phyloP scores from a whole-genome alignment of 2,113 vertebrate genomes.

The Loxodonta africana region DNA sequence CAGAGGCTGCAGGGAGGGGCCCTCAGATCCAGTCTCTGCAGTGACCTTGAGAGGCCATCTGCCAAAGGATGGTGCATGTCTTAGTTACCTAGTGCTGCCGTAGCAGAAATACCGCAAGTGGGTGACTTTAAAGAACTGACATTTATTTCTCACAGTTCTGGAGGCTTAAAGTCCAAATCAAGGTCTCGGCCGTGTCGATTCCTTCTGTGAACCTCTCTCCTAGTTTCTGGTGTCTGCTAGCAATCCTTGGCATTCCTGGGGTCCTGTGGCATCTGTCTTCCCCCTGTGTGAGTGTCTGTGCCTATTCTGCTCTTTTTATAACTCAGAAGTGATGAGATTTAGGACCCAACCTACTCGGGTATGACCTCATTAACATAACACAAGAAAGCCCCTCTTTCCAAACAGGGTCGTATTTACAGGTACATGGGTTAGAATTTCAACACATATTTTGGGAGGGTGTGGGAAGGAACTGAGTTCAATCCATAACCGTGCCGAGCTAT shows the following conservation, averaged over 20 bases:
- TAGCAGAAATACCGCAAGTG: background rate
- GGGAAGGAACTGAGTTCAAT: background rate
- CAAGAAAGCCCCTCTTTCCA: background rate
- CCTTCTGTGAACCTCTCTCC: background rate
- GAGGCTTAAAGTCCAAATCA: background rate
- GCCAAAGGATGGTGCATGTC: background rate
- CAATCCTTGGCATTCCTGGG: background rate
- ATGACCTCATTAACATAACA: background rate
- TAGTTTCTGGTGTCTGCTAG: background rate
- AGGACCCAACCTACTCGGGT: background rate
- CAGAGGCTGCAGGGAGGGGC: background rate
- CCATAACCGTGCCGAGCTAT: background rate
- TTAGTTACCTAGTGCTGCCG: background rate
- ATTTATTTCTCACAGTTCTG: background rate
- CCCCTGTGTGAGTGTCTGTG: background rate
- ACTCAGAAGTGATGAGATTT: background rate
- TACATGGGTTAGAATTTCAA: background rate
- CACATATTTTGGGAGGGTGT: background rate
- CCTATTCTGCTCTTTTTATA: background rate
- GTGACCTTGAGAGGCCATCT: constrained; percentile 41
- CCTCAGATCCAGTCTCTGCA: background rate
- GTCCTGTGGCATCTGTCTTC: background rate
- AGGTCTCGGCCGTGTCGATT: background rate
- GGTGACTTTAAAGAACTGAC: background rate
- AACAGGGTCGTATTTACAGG: background rate